These are phyloP conservation scores for Archips crataeganus DNA, from an alignment of 2,888 invertebrate genomes.

Conservation along the genomic window DNA sequence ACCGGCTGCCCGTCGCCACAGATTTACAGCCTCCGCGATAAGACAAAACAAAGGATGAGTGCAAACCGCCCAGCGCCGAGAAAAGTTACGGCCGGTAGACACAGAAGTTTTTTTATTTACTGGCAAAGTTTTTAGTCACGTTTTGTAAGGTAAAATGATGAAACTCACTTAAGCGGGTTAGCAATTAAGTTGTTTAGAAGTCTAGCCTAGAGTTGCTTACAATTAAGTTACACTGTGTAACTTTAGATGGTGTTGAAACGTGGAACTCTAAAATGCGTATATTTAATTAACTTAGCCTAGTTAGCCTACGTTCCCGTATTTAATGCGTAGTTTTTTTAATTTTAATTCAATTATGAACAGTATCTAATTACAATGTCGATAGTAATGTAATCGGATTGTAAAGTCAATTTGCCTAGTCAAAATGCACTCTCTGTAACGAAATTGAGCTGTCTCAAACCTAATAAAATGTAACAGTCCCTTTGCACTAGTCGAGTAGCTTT, in stretches of 20 bases:
- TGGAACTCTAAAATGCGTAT: neutral
- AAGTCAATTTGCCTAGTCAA: neutral
- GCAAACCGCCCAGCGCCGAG: conserved; percentile 6
- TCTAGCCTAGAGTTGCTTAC: neutral
- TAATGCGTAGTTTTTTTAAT: neutral
- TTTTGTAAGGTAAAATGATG: conserved; percentile 3
- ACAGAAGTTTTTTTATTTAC: conserved; percentile 30
- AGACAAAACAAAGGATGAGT: conserved; percentile 26
- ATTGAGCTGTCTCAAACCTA: neutral
- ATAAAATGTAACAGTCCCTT: neutral
- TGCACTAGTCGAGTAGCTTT: neutral
- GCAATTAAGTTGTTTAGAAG: conserved; percentile 1
- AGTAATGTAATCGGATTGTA: neutral
- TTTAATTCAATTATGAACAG: too few species aligned
- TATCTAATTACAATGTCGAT: too few species aligned
- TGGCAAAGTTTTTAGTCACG: conserved; percentile 7
- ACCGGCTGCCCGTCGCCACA: neutral
- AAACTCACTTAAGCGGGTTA: neutral
- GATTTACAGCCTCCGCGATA: conserved; percentile 29
- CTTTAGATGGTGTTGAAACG: neutral
- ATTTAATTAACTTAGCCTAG: neutral
- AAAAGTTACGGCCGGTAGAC: conserved; percentile 17
- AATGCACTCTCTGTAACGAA: neutral
- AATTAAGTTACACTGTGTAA: neutral
- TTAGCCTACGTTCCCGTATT: neutral